phyloP scores from a whole-genome alignment of 1,140 invertebrate genomes.

The Temnothorax longispinosus region DNA sequence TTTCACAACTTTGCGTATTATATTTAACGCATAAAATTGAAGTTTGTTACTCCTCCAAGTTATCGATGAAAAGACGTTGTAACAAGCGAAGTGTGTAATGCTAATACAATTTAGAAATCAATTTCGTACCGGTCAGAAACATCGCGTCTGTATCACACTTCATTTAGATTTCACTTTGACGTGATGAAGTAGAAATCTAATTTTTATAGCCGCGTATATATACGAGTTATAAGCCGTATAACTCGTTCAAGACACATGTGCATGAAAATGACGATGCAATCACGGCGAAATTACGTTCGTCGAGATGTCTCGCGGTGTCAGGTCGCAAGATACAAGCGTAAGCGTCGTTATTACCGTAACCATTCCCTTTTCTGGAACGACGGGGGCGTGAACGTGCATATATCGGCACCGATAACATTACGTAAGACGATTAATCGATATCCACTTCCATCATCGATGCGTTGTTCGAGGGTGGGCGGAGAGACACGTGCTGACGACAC shows the following conservation, averaged over 20 bases:
- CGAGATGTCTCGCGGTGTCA: constrained; percentile 33
- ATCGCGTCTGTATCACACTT: neutral
- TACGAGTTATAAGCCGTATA: neutral
- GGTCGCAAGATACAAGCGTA: constrained; percentile 16
- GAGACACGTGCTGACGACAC: constrained; percentile 36
- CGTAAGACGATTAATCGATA: constrained; percentile 67
- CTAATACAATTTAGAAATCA: constrained; percentile 24
- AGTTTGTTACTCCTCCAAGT: neutral
- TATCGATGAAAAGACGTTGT: neutral
- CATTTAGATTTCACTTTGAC: constrained; percentile 27
- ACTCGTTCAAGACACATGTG: constrained; percentile 5
- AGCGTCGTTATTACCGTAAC: constrained; percentile 64
- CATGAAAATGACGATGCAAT: constrained; percentile 39
- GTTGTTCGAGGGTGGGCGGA: constrained; percentile 25
- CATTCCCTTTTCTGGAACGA: constrained; percentile 66
- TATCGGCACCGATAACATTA: constrained; percentile 44
- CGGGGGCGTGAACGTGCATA: constrained; percentile 65
- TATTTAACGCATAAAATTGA: neutral
- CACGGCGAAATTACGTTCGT: constrained; percentile 26
- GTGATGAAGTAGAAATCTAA: constrained; percentile 17
- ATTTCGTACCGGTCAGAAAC: neutral
- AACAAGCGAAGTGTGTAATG: neutral
- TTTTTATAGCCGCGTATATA: constrained; percentile 5
- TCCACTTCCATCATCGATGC: neutral
- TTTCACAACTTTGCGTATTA: constrained; percentile 7